Evolutionary conservation across 2,113 vertebrate genomes (phyloP), one percentile per base, ranked within the genome.

Genomic region (Ctenodactylus gundi): DNA sequence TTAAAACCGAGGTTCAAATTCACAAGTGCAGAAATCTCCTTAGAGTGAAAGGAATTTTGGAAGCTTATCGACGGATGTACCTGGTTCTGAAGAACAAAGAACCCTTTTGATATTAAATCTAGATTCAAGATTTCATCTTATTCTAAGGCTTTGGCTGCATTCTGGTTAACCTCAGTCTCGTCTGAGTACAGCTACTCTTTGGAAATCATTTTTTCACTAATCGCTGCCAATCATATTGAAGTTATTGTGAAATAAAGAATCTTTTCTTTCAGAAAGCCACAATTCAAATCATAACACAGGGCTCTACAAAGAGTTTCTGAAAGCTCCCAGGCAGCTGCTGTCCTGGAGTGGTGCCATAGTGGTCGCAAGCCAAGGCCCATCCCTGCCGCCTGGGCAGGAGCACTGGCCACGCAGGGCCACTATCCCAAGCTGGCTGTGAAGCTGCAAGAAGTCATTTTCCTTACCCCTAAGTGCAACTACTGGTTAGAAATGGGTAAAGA

Each of bases 251-350:
- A 98, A 94, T 90, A 85, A 97, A 86, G 89, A 57, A 90, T 82
- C 51, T 96, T 95, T 95, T 96, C 90, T 96, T 97, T 87, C 51
- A 93, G 94, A 89, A 96, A 95, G 76, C 85, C 94, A 82, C 58
- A 72, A 91, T 97, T 97, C 80, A 88, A 95, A 96, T 98, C 58
- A 93, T 58, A 96, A 81, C 96, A 95, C 6, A 25, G 77, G 92
- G 81, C 41, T 76, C 46, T 44, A 93, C 31, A 91, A 89, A 95
- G 72, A 83, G 62, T 57, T 53, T 36, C 84, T 68, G 57, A 72
- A 36, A 90, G 53, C 80, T 60, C 51, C 13, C 1, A 49, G 93
- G 27, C 76, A 94, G 92, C 93, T 91, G 90, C 46, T 53, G 27
- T 94, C 68, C 70, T 88, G 29, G 82, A 93, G 86, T 95, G 78